Evolutionary conservation across 1,140 invertebrate species (phyloP).

Genomic region (Patella vulgata): DNA sequence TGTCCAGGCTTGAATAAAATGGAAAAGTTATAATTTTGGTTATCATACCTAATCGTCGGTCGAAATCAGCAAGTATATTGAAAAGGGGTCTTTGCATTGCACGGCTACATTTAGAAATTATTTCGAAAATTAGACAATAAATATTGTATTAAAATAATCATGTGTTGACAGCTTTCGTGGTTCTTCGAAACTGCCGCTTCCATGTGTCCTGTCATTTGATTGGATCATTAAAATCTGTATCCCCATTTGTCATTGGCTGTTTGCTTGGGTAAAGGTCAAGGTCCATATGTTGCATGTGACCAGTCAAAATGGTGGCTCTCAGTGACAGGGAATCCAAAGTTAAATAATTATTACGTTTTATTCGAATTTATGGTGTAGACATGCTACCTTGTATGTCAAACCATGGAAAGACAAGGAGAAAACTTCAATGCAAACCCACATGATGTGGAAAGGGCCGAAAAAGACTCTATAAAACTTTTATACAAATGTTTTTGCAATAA

Average conservation of each 20-base stretch:
- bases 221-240: too few relatives aligned
- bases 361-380: not conserved
- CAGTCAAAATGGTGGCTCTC: slow-evolving; percentile 16
- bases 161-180: too few relatives aligned
- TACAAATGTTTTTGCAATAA: slow-evolving; percentile 61
- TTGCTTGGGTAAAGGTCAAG: slow-evolving; percentile 1
- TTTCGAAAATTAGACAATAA: too few relatives aligned
- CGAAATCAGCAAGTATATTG: too few relatives aligned
- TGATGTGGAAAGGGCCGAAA: slow-evolving; percentile 36
- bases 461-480: slow-evolving; percentile 40
- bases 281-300: slow-evolving; percentile 12
- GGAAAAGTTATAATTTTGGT: too few relatives aligned
- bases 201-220: not conserved
- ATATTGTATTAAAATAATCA: too few relatives aligned
- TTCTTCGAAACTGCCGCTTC: slow-evolving; percentile 5
- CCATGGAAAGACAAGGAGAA: slow-evolving; percentile 15
- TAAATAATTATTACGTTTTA: not conserved
- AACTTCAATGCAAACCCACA: slow-evolving; percentile 3
- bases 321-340: slow-evolving; percentile 9
- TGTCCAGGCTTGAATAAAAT: too few relatives aligned
- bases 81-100: too few relatives aligned
- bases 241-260: slow-evolving; percentile 8
- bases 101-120: too few relatives aligned
- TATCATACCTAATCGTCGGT: too few relatives aligned
- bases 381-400: not conserved